Evolutionary conservation across 2,797 vertebrate genomes (phyloP).

Genomic region (Bovichtus diacanthus): DNA sequence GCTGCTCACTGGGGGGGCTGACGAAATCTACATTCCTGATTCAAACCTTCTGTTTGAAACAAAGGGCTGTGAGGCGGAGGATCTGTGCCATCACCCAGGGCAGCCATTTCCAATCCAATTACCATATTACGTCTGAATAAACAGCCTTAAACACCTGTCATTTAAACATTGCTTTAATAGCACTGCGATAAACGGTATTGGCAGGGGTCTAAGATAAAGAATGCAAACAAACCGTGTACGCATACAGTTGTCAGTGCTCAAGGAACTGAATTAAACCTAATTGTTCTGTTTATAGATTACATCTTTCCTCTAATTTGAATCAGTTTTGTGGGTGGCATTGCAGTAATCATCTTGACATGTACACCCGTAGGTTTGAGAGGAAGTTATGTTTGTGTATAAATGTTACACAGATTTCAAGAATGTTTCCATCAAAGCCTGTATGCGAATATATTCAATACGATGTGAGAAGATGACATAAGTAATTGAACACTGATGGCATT

Average conservation of each 20-base stretch:
- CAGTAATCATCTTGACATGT: constrained; percentile 25
- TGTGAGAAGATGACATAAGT: constrained; percentile 6
- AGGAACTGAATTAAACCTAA: not conserved
- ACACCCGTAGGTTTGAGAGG: constrained; percentile 17
- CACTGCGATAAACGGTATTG: constrained; percentile 7
- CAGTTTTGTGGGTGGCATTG: constrained; percentile 9
- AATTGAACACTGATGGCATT: not conserved
- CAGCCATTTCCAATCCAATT: constrained; percentile 60
- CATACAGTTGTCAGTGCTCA: constrained; percentile 7
- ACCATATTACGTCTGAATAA: constrained; percentile 65
- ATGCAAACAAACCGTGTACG: constrained; percentile 17
- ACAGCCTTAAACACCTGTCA: constrained; percentile 67
- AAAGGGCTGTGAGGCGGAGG: constrained; percentile 45
- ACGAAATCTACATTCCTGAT: constrained; percentile 62
- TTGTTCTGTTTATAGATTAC: constrained; percentile 18
- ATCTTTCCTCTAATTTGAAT: constrained; percentile 35
- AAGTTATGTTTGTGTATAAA: constrained; percentile 1
- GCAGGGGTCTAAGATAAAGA: constrained; percentile 36
- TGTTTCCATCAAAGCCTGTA: not conserved
- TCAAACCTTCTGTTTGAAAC: constrained; percentile 69
- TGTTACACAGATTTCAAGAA: not conserved
- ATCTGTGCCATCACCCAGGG: constrained; percentile 58
- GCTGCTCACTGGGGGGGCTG: constrained; percentile 44
- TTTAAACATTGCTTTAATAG: constrained; percentile 37
- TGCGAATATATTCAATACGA: not conserved